Evolutionary conservation across 2,797 vertebrate genomes (phyloP), one percentile per base, ranked within the genome.

Genomic region (Cephalopachus bancanus): DNA sequence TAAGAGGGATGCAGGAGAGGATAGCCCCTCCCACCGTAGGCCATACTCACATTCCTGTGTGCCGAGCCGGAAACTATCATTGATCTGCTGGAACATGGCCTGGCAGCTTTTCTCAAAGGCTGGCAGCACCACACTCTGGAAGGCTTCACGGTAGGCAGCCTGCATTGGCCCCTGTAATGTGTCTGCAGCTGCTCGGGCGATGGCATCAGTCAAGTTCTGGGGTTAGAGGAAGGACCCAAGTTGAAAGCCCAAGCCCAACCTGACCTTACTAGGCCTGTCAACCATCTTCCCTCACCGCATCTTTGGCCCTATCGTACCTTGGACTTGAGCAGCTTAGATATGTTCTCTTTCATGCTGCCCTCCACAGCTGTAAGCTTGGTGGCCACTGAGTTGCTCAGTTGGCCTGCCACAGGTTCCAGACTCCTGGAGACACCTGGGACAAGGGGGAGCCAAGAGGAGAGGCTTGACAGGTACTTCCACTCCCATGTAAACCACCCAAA

Each of bases 11-110:
- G 33, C 11, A 22, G 5, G 72, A 44, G 6, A 78, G 22, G 28
- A 59, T 4, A 71, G 74, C 10, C n/a, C 76, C 69, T 62, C 44
- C 24, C 49, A 76, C 69, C 19, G 24, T 75, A 33, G 65, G 69
- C 37, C 69, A 83, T 33, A 98, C 99, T 99, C 99, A 99, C 99
- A 99, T 98, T 99, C 99, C 74, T 99, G 99, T 0, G 99, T 99
- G 94, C 99, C 99, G 98, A 99, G 99, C 95, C 99, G 99, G 98
- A 99, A 99, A 98, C 99, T 99, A 98, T 99, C 99, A n/a, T 99
- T 99, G 98, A 99, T 99, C 96, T 99, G 99, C 97, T 99, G 99
- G 98, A 99, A 99, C 99, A 99, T 99, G 97, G 99, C 99, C 98
- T 99, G 99, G 97, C 99, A 99, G 98, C 99, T 99, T 98, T 99